Conservation (phyloP, 2,797 vertebrate genomes). For the Eremophila alpestris region DNA sequence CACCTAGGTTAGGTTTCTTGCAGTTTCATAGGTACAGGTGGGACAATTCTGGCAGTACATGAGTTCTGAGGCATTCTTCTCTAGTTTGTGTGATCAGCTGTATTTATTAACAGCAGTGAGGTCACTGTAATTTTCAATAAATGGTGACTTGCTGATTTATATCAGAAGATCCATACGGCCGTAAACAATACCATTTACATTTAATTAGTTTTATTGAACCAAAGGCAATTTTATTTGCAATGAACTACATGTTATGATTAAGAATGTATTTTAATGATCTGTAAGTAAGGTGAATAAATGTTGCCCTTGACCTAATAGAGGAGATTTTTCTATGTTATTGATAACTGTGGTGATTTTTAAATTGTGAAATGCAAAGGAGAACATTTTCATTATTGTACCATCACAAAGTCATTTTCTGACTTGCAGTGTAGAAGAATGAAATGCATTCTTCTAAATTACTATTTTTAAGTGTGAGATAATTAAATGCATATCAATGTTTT, state of each 20-base stretch:
- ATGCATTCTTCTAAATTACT: neutral
- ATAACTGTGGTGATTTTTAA: conserved; percentile 74
- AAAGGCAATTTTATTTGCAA: conserved; percentile 86
- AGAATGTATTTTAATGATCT: conserved; percentile 88
- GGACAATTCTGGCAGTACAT: neutral
- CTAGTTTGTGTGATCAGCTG: conserved; percentile 80
- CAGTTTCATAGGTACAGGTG: conserved; percentile 68
- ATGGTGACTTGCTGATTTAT: conserved; percentile 86
- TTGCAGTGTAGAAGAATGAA: conserved; percentile 34
- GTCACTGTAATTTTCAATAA: conserved; percentile 88
- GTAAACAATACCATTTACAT: conserved; percentile 91
- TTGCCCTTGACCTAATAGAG: conserved; percentile 85
- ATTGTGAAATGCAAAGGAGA: conserved; percentile 68
- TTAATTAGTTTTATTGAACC: conserved; percentile 94
- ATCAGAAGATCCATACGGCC: conserved; percentile 85
- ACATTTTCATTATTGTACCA: conserved; percentile 71
- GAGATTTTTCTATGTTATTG: conserved; percentile 76
- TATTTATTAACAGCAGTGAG: conserved; percentile 87
- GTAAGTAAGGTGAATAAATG: conserved; percentile 87
- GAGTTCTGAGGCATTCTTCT: conserved; percentile 45
- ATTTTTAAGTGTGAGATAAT: neutral
- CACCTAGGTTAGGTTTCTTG: conserved; percentile 76
- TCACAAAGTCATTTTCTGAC: conserved; percentile 70
- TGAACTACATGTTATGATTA: conserved; percentile 87
- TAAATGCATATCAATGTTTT: neutral